Percentiles rank a stretch among this genome's conserved stretches.
Evolutionary conservation across 2,113 vertebrate species (phyloP).

Genomic region (Daphoenositta chrysoptera): DNA sequence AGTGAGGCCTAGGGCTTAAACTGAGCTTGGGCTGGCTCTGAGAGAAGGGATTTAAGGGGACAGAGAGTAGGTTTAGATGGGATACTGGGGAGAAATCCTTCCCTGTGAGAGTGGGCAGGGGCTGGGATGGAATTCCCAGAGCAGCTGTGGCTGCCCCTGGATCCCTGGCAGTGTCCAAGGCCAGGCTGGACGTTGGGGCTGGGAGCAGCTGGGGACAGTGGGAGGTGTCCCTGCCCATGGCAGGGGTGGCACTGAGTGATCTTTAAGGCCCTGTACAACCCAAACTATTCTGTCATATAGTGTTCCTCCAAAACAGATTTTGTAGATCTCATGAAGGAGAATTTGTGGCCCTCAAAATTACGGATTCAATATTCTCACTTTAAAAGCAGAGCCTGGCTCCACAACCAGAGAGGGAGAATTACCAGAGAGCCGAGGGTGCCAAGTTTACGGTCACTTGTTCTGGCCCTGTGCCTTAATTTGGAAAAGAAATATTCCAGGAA

Average conservation of each 20-base stretch:
- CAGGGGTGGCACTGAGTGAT: fast-evolving
- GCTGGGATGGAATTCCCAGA: neutral
- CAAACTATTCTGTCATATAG: neutral
- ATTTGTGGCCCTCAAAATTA: neutral
- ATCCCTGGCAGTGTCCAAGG: neutral
- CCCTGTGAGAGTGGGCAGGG: neutral
- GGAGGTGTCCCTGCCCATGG: neutral
- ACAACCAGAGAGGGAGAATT: neutral
- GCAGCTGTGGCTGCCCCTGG: neutral
- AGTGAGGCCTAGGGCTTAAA: neutral
- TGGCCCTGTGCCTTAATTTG: neutral
- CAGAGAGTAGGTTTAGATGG: neutral
- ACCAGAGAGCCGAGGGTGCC: neutral
- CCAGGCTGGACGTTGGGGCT: neutral
- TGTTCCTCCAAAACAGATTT: neutral
- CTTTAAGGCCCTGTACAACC: neutral
- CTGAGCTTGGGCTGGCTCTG: neutral
- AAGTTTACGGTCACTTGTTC: neutral
- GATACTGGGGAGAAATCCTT: neutral
- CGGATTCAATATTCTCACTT: neutral
- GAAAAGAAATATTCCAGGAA: neutral
- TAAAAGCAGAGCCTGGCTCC: neutral
- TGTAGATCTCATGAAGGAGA: neutral
- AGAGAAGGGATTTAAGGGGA: neutral
- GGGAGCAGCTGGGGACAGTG: neutral